Base-by-base conservation (phyloP, 2,113 vertebrate genomes). In the Willisornis vidua region DNA sequence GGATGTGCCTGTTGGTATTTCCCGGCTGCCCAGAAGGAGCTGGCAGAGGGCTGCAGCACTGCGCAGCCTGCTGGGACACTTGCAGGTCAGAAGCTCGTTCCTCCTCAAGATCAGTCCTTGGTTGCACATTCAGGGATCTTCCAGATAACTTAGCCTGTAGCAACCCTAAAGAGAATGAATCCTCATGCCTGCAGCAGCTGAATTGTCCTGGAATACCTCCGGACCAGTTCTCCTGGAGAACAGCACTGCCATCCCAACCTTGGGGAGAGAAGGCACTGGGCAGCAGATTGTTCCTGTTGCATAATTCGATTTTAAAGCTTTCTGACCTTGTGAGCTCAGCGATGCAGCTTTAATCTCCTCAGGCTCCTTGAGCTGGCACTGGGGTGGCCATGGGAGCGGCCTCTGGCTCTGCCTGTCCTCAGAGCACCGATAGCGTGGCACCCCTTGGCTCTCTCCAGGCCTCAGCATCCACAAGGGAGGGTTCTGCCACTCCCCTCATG, bases 391-490 rank as follows among this genome's bases (percentile, higher is more conserved):
- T 19, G 7, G 66, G 59, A 39, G 19, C 61, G 10, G 26, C 37
- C 49, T 77, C 81, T 2, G 1, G 61, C 89, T 46, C 62, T 55
- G 19, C 55, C 25, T 26, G 10, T 62, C n/a, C 62, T 71, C 4
- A 3, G 29, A 19, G 33, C 8, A 35, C 73, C 0, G 1, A n/a
- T 67, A 24, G n/a, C 2, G 3, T 0, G 1, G 37, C 45, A 37
- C 28, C 14, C 0, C 3, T 25, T 5, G 2, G 14, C 22, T 51
- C 63, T 75, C 39, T 61, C 45, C 12, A 4, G 48, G 35, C 9
- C 5, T 39, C 19, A 6, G 19, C 2, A 2, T 19, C 65, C 33
- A 2, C 35, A 14, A 14, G 48, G 51, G 79, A 74, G 31, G 37
- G 16, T 75, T 76, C 65, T 63, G 46, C 74, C 7, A 19, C 89